phyloP scores from a whole-genome alignment of 2,888 invertebrate species.

The Macrosoma leucophasiata region DNA sequence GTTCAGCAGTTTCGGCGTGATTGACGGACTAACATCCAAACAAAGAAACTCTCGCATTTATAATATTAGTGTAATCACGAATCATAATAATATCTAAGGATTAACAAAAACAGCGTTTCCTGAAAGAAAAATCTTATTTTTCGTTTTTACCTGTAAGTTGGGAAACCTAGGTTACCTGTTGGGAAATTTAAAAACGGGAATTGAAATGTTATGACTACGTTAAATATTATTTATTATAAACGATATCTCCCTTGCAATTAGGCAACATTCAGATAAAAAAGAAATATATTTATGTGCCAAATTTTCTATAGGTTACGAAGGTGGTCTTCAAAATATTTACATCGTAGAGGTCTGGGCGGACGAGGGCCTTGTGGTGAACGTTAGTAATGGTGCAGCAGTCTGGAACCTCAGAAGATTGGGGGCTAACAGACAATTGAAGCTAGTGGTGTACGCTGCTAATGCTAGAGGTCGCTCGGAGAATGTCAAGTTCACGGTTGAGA shows the following conservation, averaged over 20 bases:
- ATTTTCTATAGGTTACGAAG: slow-evolving; percentile 79
- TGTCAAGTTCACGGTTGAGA: slow-evolving; percentile 63
- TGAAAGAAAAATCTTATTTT: too few species aligned
- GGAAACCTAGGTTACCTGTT: too few species aligned
- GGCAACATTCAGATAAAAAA: neutral
- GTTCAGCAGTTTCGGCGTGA: too few species aligned
- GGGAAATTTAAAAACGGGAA: too few species aligned
- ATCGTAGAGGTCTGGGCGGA: slow-evolving; percentile 82
- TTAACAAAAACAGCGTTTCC: slow-evolving; percentile 3
- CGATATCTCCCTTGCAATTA: too few species aligned
- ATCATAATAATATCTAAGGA: slow-evolving; percentile 4
- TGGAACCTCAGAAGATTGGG: slow-evolving; percentile 87
- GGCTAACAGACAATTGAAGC: slow-evolving; percentile 84
- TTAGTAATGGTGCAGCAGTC: slow-evolving; percentile 81
- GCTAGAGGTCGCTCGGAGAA: slow-evolving; percentile 88
- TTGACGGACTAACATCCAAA: too few species aligned
- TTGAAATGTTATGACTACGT: too few species aligned
- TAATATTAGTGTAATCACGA: too few species aligned
- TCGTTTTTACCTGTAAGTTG: too few species aligned
- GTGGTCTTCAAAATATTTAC: slow-evolving; percentile 84
- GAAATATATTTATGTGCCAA: slow-evolving; percentile 1
- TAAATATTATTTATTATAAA: too few species aligned
- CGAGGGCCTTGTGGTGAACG: slow-evolving; percentile 79
- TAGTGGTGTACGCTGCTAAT: slow-evolving; percentile 89
- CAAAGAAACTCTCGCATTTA: too few species aligned